Base-by-base conservation (phyloP, 2,797 vertebrate species). In the Atherinosoma microstoma region DNA sequence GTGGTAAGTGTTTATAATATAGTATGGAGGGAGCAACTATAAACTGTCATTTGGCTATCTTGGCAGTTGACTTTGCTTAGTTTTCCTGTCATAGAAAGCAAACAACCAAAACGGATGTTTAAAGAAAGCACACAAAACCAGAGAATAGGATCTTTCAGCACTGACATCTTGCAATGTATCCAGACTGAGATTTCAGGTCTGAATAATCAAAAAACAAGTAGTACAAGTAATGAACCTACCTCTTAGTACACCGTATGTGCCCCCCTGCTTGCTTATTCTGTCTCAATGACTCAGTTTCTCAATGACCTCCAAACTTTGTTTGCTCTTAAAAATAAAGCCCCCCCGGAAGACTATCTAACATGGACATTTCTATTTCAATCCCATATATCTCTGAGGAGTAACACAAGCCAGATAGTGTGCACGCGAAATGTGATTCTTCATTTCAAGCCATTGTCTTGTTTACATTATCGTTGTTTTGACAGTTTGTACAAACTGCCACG, bases 291-390 rank as follows among this genome's bases (percentile, higher is more conserved):
- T 86, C 85, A 83, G 76, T 86, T 77, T 79, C 83, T 78, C 78
- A 67, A 32, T 89, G 89, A 92, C 89, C 87, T 87, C 74, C 80
- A 89, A 93, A 91, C 91, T 94, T 90, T 87, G 79, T 87, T 86
- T 87, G 78, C 79, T 75, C 62, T 91, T 93, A 92, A 85, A 93
- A 93, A 93, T 93, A 93, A 90, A 87, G 73, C n/a, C n/a, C 35
- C 35, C 83, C 77, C 66, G 45, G 63, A 64, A 73, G 80, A 86
- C 56, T 72, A 84, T 84, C 75, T 53, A 67, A 47, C 73, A 80
- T 20, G 70, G 75, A 79, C 68, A 58, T 71, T 67, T 86, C 92
- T 93, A 93, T 93, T 93, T 92, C 65, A 40, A 89, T 87, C 67
- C 16, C 54, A 68, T 70, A 76, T 51, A 82, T 79, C 80, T 65